A percentile compares a stretch with the other conserved stretches of the same genome.
Evolutionary conservation across 2,797 vertebrate species (phyloP).

Genomic region (Graptemys geographica): DNA sequence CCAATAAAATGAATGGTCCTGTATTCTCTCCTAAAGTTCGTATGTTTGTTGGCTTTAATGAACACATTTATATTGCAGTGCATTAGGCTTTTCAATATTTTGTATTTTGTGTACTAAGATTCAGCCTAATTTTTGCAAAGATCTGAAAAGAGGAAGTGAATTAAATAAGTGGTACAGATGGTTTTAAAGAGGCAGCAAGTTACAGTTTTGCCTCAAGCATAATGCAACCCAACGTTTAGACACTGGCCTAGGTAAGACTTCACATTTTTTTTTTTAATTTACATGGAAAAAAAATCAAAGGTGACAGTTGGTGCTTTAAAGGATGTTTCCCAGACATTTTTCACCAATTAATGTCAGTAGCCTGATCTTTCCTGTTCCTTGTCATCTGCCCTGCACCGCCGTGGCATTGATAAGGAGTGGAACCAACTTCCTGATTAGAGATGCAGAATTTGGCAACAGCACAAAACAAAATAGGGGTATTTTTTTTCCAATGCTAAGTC

Average conservation of each 20-base stretch:
- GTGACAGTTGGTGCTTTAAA: not conserved
- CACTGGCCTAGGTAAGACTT: not conserved
- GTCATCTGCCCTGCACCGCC: not conserved
- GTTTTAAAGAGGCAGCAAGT: constrained; percentile 60
- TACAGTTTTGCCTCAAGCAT: constrained; percentile 46
- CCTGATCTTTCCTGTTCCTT: not conserved
- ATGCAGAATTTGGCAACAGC: not conserved
- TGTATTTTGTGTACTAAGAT: constrained; percentile 2
- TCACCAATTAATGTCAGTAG: not conserved
- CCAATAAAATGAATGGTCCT: constrained; percentile 33
- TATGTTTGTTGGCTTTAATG: not conserved
- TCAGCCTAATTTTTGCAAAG: constrained; percentile 41
- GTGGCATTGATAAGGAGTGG: not conserved
- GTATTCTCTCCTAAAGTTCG: not conserved
- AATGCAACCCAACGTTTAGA: constrained; percentile 1
- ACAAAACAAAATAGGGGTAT: not conserved
- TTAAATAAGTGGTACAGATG: constrained; percentile 33
- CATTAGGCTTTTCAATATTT: constrained; percentile 36
- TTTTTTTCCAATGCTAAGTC: not conserved
- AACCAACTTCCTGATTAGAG: not conserved
- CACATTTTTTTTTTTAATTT: not conserved
- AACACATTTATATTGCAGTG: constrained; percentile 17
- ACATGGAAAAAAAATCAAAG: not conserved
- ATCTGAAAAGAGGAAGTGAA: constrained; percentile 2
- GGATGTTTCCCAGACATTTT: not conserved